Base-by-base conservation (phyloP, 2,797 vertebrate species). In the Fratercula arctica region DNA sequence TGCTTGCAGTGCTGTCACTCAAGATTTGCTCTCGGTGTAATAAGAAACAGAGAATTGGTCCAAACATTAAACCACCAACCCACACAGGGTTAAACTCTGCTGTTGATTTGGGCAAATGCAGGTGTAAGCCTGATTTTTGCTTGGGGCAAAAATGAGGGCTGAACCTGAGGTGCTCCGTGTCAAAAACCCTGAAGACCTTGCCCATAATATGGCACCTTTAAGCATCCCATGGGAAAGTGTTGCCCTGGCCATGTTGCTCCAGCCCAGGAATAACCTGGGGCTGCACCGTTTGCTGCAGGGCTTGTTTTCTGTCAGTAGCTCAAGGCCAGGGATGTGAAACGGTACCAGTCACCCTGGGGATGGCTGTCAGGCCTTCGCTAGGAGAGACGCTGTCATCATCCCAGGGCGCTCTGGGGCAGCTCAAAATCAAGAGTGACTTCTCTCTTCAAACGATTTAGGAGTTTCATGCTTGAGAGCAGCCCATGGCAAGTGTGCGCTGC, bases 401-500 rank as follows among this genome's bases (percentile, higher is more conserved):
- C 41, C 28, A 69, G 46, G 50, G n/a, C 0, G 2, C 13, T 41
- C 26, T 11, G 26, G 23, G 48, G 28, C 41, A 78, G 37, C 56
- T 84, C 41, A 48, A 1, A 6, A n/a, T 61, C 56, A 17, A 61
- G 16, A 66, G 25, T 24, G 37, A 54, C n/a, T 26, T 48, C 24
- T 41, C 21, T 13, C 6, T 51, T 87, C 7, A 26, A 53, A 17
- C 0, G 0, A 19, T 74, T 91, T 31, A 6, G 39, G 64, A 45
- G 13, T 70, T 74, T 12, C 6, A 3, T 9, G n/a, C 24, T 29
- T 4, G 35, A 66, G 63, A 53, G 64, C 54, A 75, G 68, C 84
- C 29, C 1, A 3, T 5, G 60, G 35, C 1, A 8, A 67, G 35
- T 0, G 0, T 8, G 43, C 6, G 2, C 45, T 43, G 88, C 12